Evolutionary conservation across 1,140 invertebrate genomes (phyloP), one percentile per base, ranked within the genome.

Genomic region (Mizuhopecten yessoensis): DNA sequence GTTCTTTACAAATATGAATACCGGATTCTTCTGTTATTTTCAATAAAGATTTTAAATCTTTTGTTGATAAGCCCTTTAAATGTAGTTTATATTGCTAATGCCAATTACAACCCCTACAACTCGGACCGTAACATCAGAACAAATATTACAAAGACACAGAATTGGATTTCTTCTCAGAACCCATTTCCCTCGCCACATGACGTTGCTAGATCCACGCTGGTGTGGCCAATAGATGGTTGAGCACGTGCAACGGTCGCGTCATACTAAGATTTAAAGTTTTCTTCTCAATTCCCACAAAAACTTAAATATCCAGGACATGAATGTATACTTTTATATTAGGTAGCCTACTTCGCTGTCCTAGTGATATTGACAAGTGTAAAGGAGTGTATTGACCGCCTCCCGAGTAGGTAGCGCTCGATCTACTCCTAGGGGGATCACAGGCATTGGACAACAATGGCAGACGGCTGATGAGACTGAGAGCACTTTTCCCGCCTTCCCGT

Each of bases 11-110:
- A 75, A 75, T 29, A 75, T 75, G 57, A 75, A 75, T 75, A 29
- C 57, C 57, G 23, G 57, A n/a, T 75, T 75, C 57, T 75, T 75
- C 57, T 75, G 57, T 75, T 75, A 75, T 75, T 75, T 75, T 75
- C 57, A 75, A 75, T 75, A 75, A 23, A 5, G 20, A 75, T 75
- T 29, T 75, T 5, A 75, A 75, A 75, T 29, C 57, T 75, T 75
- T 75, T 75, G 23, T 29, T 75, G 57, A 29, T 75, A 75, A 75
- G 57, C 11, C 57, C 57, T 75, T 75, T 75, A 75, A 29, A n/a
- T 29, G 23, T 75, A 75, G 57, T 75, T 75, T 75, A 75, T 75
- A 75, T 75, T 29, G 23, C 57, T 75, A 75, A n/a, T 29, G n/a
- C 57, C 57, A 75, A 75, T 75, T 75, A 75, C n/a, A 29, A 75